phyloP scores from a whole-genome alignment of 1,140 invertebrate species.

The Drosophila setifemur region DNA sequence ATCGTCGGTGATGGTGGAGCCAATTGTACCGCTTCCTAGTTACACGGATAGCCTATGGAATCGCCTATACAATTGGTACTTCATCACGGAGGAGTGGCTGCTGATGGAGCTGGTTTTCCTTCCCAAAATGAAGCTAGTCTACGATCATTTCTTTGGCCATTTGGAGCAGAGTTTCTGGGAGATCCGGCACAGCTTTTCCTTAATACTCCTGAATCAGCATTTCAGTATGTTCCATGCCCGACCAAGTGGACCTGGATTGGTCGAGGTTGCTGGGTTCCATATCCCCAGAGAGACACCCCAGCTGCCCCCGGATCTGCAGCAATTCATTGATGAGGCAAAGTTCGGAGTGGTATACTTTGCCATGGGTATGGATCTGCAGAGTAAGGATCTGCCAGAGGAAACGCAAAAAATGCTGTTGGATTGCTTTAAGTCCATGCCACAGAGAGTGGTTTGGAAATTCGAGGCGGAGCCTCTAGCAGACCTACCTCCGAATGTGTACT shows the following conservation, averaged over 20 bases:
- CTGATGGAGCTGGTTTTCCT: slow-evolving; percentile 40
- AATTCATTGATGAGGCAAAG: slow-evolving; percentile 83
- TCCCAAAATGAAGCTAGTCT: slow-evolving; percentile 10
- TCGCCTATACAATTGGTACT: slow-evolving; percentile 41
- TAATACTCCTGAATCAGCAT: slow-evolving; percentile 70
- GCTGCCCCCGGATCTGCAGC: slow-evolving; percentile 80
- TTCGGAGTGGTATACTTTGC: slow-evolving; percentile 85
- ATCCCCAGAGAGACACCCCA: slow-evolving; percentile 82
- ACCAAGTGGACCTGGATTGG: slow-evolving; percentile 53
- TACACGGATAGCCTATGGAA: slow-evolving; percentile 12
- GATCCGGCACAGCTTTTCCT: slow-evolving; percentile 39
- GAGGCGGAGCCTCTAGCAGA: slow-evolving; percentile 84
- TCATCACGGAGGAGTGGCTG: slow-evolving; percentile 58
- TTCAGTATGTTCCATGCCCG: slow-evolving; percentile 54
- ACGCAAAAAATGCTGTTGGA: slow-evolving; percentile 84
- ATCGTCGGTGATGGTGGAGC: slow-evolving; percentile 22
- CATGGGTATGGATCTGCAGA: slow-evolving; percentile 85
- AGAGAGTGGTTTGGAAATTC: slow-evolving; percentile 88
- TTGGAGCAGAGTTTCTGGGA: slow-evolving; percentile 29
- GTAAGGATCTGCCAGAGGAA: slow-evolving; percentile 82
- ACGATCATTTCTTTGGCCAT: slow-evolving; percentile 59
- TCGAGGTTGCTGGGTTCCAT: slow-evolving; percentile 76
- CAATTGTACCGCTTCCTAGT: neutral
- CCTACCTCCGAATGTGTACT: slow-evolving; percentile 85
- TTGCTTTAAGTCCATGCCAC: slow-evolving; percentile 84